Evolutionary conservation across 1,140 invertebrate genomes (phyloP), one percentile per base, ranked within the genome.

Genomic region (Philaenus spumarius): DNA sequence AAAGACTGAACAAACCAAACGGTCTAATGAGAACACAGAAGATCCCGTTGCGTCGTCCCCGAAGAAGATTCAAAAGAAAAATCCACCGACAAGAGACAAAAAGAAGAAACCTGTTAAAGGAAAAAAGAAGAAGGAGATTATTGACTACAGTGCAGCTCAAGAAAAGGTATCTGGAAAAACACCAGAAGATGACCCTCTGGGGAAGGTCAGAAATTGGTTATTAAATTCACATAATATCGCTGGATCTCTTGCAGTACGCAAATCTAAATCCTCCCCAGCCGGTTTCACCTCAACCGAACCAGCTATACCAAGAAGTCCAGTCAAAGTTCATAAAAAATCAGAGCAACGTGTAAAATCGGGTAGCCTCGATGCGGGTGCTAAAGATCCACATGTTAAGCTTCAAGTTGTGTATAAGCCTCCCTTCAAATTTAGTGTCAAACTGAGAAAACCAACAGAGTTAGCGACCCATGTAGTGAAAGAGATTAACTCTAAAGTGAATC

Each of bases 321-420:
- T 37, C 7, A 61, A 55, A 30, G 50, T 24, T 26, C 35, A 43
- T 24, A 52, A 19, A 1, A 30, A 47, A 2, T 4, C 15, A 9
- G 37, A 37, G n/a, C 51, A 43, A 19, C 53, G 23, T 23, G 57
- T 24, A 52, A 55, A 42, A 39, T 51, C 61, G 0, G 48, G 20
- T 30, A 51, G 48, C 34, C 22, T 51, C 3, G 48, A 51, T 35
- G 48, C 48, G 6, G n/a, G 34, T 4, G 48, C 23, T 5, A 51
- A 51, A 51, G 48, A 51, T 64, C n/a, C n/a, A n/a, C 82, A 85
- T 55, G 81, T 85, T 0, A 81, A 87, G 48, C 71, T 91, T 9
- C 89, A 91, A 69, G 87, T 91, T 1, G 85, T 90, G 4, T 91
- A 90, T 69, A 90, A 89, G 66, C 87, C 88, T 24, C 88, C 89